Percentiles rank a stretch among this genome's conserved stretches.
phyloP scores from a whole-genome alignment of 2,888 invertebrate genomes.

The Alsophila aescularia region DNA sequence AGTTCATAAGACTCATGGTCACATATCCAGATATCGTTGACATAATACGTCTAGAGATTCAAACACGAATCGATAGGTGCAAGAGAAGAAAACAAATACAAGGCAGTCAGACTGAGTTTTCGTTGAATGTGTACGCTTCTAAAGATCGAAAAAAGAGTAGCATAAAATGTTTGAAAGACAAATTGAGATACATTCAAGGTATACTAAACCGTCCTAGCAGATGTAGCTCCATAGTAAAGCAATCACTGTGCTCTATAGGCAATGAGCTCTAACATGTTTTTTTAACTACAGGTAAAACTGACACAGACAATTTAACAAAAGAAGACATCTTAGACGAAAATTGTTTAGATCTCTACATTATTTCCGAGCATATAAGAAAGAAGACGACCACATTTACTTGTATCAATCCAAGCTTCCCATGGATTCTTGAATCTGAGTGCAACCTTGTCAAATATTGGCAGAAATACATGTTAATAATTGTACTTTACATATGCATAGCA shows the following conservation, averaged over 20 bases:
- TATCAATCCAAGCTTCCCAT: slow-evolving; percentile 68
- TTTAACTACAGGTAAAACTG: slow-evolving; percentile 57
- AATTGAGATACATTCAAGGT: slow-evolving; percentile 75
- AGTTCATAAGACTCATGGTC: slow-evolving; percentile 76
- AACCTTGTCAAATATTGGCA: slow-evolving; percentile 78
- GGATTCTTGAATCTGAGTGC: slow-evolving; percentile 77
- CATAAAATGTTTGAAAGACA: slow-evolving; percentile 79
- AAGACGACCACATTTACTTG: slow-evolving; percentile 66
- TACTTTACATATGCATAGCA: slow-evolving; percentile 68
- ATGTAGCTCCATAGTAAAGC: too few relatives aligned
- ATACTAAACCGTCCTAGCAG: too few relatives aligned
- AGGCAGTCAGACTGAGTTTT: slow-evolving; percentile 46
- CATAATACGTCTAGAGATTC: slow-evolving; percentile 62
- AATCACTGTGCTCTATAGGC: background rate
- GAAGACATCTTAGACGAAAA: slow-evolving; percentile 67
- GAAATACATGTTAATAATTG: slow-evolving; percentile 67
- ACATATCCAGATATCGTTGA: slow-evolving; percentile 74
- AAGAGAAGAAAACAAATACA: slow-evolving; percentile 52
- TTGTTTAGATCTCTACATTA: slow-evolving; percentile 74
- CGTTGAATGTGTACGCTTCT: slow-evolving; percentile 75
- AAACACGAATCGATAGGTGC: slow-evolving; percentile 59
- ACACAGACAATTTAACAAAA: slow-evolving; percentile 57
- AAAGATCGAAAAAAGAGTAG: slow-evolving; percentile 75
- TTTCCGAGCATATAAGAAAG: slow-evolving; percentile 77
- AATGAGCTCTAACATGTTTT: background rate